A percentile compares a stretch with the other conserved stretches of the same genome.
phyloP scores from a whole-genome alignment of 2,797 vertebrate genomes.

The Notolabrus celidotus region DNA sequence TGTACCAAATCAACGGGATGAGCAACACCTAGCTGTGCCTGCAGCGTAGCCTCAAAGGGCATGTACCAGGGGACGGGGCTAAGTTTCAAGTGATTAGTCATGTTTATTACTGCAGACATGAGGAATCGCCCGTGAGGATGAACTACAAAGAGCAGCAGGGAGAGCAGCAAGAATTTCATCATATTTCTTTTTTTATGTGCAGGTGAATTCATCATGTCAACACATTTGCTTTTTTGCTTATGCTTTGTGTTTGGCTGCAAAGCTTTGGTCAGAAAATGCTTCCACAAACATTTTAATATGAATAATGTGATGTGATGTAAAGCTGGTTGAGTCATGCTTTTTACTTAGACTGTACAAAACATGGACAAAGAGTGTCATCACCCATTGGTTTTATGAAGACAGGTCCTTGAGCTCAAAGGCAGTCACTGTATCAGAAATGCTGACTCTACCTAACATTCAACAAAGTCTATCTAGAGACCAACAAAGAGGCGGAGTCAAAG shows the following conservation, averaged over 20 bases:
- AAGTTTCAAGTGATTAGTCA: constrained; percentile 91
- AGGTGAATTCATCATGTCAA: constrained; percentile 55
- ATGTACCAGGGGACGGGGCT: constrained; percentile 87
- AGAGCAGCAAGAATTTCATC: constrained; percentile 78
- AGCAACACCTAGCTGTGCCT: constrained; percentile 85
- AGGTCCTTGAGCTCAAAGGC: too few relatives aligned
- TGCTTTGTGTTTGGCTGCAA: neutral
- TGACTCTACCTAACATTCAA: too few relatives aligned
- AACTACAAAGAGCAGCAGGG: constrained; percentile 77
- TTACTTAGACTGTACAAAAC: too few relatives aligned
- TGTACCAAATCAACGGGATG: constrained; percentile 89
- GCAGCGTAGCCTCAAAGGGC: constrained; percentile 88
- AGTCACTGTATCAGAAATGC: too few relatives aligned
- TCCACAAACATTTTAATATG: neutral
- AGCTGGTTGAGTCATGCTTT: too few relatives aligned
- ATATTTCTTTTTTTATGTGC: constrained; percentile 77
- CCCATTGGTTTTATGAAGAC: too few relatives aligned
- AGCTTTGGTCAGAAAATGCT: neutral
- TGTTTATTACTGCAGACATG: constrained; percentile 90
- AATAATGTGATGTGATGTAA: neutral
- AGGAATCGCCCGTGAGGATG: constrained; percentile 84
- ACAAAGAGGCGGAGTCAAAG: too few relatives aligned
- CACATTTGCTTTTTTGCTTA: constrained; percentile 50
- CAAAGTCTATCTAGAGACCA: too few relatives aligned
- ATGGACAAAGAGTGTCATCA: too few relatives aligned